These are phyloP conservation scores for Aphidius ervi DNA, from an alignment of 1,140 invertebrate genomes.

Conservation along the genomic window DNA sequence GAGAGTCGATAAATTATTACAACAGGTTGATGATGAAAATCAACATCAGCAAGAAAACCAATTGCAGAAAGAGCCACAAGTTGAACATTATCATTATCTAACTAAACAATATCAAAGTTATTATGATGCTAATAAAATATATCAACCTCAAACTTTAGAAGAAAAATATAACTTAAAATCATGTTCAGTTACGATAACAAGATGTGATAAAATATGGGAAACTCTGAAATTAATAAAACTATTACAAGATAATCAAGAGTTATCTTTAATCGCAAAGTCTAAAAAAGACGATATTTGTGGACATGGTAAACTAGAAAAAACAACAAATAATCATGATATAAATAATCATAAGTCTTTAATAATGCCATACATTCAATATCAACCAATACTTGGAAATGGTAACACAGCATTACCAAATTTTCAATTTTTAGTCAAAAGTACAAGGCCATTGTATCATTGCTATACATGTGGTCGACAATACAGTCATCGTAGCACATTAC, in stretches of 20 bases:
- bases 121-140: background rate
- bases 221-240: slow-evolving; percentile 18
- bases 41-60: background rate
- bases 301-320: background rate
- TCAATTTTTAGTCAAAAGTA: slow-evolving; percentile 35
- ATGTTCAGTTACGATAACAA: slow-evolving; percentile 12
- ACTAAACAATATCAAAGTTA: background rate
- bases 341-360: slow-evolving; percentile 3
- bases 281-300: background rate
- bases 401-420: slow-evolving; percentile 35
- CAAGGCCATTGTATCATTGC: slow-evolving; percentile 37
- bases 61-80: background rate
- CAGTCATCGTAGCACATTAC: slow-evolving; percentile 28
- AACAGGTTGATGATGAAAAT: background rate
- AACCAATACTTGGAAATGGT: slow-evolving; percentile 28
- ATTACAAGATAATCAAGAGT: slow-evolving; percentile 12
- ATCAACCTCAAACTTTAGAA: slow-evolving; percentile 3
- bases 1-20: background rate
- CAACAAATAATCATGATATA: slow-evolving; percentile 2
- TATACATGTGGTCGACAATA: slow-evolving; percentile 39
- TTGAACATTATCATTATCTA: background rate
- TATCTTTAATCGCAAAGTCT: background rate
- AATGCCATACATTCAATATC: slow-evolving; percentile 25
- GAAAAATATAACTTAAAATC: slow-evolving; percentile 2
- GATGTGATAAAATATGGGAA: slow-evolving; percentile 22